Percentiles rank a stretch among this genome's conserved stretches.
Evolutionary conservation across 1,140 invertebrate species (phyloP).

Genomic region (Wasmannia auropunctata): DNA sequence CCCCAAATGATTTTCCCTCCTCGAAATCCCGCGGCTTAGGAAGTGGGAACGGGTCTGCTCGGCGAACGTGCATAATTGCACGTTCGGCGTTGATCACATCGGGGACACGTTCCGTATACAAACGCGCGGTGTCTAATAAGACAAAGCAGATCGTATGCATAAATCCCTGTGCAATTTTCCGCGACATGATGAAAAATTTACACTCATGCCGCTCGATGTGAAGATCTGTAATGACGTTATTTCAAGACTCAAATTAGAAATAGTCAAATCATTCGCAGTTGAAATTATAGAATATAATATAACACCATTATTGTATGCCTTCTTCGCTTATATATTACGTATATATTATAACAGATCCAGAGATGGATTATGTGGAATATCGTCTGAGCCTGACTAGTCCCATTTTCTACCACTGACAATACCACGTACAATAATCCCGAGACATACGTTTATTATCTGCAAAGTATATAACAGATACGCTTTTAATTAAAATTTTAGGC

Average conservation of each 20-base stretch:
- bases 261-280: background rate
- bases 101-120: constrained; percentile 47
- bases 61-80: constrained; percentile 50
- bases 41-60: constrained; percentile 37
- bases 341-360: background rate
- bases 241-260: background rate
- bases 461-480: background rate
- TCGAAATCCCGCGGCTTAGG: constrained; percentile 42
- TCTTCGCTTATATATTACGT: background rate
- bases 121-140: constrained; percentile 39
- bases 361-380: background rate
- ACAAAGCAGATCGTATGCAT: constrained; percentile 33
- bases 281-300: background rate
- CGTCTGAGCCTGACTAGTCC: background rate
- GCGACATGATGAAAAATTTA: constrained; percentile 32
- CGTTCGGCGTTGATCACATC: constrained; percentile 40
- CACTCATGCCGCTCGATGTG: background rate
- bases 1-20: constrained; percentile 14
- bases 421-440: background rate
- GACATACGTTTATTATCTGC: background rate
- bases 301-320: background rate
- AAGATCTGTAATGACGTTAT: background rate
- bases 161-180: constrained; percentile 21
- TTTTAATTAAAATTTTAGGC: background rate
- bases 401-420: background rate